Evolutionary conservation across 2,113 vertebrate species (phyloP).

Genomic region (Ramphastos sulfuratus): DNA sequence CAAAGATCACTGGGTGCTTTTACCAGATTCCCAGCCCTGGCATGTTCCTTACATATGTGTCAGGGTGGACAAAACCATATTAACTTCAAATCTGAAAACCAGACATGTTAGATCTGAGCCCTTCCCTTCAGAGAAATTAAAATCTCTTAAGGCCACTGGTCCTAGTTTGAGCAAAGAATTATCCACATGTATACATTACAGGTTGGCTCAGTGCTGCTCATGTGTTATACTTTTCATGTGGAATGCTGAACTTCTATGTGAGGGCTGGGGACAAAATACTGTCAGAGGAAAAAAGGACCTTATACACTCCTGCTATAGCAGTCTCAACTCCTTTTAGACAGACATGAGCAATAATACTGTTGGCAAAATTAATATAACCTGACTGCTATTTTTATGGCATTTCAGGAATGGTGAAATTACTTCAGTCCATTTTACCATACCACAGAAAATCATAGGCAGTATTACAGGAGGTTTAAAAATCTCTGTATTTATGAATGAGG

Average conservation of each 20-base stretch:
- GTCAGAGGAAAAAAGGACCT: background rate
- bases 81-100: background rate
- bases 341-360: background rate
- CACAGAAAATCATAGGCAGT: slow-evolving; percentile 42
- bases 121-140: background rate
- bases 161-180: slow-evolving; percentile 1
- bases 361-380: slow-evolving; percentile 24
- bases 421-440: background rate
- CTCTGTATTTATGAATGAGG: slow-evolving; percentile 66
- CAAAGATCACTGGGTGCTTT: background rate
- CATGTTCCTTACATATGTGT: background rate
- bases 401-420: slow-evolving; percentile 29
- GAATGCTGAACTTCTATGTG: background rate
- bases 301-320: background rate
- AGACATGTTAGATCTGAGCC: background rate
- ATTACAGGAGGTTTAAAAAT: slow-evolving; percentile 48
- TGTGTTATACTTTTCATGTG: background rate
- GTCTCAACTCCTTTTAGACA: background rate
- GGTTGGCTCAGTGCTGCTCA: background rate
- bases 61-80: background rate
- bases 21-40: background rate
- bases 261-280: background rate
- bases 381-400: background rate
- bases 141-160: slow-evolving; percentile 1
- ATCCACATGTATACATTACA: background rate